phyloP scores from a whole-genome alignment of 2,797 vertebrate species.

The Siniperca undulata region DNA sequence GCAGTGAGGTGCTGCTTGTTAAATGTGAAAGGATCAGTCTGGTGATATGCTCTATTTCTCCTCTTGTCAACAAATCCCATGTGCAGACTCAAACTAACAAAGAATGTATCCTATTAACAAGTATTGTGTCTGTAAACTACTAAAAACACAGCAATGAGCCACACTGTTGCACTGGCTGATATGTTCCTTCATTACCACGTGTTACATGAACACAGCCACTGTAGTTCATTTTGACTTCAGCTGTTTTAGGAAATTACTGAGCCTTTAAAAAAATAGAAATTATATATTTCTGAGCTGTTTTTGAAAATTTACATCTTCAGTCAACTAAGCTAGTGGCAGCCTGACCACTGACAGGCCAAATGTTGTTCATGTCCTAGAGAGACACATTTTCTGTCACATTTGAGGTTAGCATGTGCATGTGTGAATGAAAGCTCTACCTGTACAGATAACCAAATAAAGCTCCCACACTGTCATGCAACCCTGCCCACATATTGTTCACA shows the following conservation, averaged over 20 bases:
- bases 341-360: not conserved
- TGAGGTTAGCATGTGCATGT: not conserved
- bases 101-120: not conserved
- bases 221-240: not conserved
- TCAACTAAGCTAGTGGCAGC: not conserved
- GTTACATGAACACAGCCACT: too few relatives aligned
- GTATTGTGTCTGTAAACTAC: not conserved
- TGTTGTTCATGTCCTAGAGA: constrained; percentile 7
- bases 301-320: not conserved
- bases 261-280: not conserved
- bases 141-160: not conserved
- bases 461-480: constrained; percentile 24
- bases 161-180: not conserved
- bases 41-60: too few relatives aligned
- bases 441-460: constrained; percentile 48
- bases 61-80: too few relatives aligned
- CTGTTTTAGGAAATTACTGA: not conserved
- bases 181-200: not conserved
- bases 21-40: too few relatives aligned
- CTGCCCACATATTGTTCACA: constrained; percentile 17
- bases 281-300: not conserved
- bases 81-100: too few relatives aligned
- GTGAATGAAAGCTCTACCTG: constrained; percentile 44
- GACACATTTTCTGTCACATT: constrained; percentile 9
- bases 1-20: too few relatives aligned